phyloP scores from a whole-genome alignment of 53 echinoderm and acorn worm species.

The Holothuria leucospilota region DNA sequence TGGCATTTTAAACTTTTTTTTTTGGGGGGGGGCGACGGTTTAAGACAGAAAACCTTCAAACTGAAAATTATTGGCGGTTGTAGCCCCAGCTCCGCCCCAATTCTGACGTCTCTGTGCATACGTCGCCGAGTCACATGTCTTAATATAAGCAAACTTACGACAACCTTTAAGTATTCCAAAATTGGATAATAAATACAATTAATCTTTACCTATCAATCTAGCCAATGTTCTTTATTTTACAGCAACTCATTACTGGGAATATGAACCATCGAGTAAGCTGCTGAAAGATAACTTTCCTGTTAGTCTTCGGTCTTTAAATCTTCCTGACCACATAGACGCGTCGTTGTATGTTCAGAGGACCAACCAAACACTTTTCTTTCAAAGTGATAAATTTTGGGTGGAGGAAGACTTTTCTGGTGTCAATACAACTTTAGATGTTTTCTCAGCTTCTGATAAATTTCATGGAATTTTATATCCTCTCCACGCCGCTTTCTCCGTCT shows the following conservation, averaged over 20 bases:
- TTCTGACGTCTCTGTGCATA: too few species aligned
- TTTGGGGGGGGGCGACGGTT: too few species aligned
- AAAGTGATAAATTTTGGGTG: slow-evolving; percentile 10
- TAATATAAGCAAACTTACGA: too few species aligned
- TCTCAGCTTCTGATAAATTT: slow-evolving; percentile 1
- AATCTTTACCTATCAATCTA: too few species aligned
- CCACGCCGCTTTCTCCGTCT: neutral
- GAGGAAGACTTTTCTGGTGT: neutral
- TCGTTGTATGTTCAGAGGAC: neutral
- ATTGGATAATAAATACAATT: too few species aligned
- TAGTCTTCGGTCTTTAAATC: neutral
- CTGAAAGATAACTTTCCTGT: neutral
- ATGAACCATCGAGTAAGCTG: neutral
- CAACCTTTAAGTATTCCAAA: too few species aligned
- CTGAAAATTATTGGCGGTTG: too few species aligned
- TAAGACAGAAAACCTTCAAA: too few species aligned
- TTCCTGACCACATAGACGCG: slow-evolving; percentile 28
- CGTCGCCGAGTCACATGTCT: too few species aligned
- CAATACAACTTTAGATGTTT: neutral
- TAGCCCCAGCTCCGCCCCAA: too few species aligned
- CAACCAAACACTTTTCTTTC: slow-evolving; percentile 22
- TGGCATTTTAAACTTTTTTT: too few species aligned
- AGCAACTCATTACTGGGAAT: slow-evolving; percentile 32
- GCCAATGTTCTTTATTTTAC: too few species aligned
- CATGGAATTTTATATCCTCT: slow-evolving; percentile 3